Base-by-base conservation (phyloP, 2,888 invertebrate genomes). In the Ophion costatus region DNA sequence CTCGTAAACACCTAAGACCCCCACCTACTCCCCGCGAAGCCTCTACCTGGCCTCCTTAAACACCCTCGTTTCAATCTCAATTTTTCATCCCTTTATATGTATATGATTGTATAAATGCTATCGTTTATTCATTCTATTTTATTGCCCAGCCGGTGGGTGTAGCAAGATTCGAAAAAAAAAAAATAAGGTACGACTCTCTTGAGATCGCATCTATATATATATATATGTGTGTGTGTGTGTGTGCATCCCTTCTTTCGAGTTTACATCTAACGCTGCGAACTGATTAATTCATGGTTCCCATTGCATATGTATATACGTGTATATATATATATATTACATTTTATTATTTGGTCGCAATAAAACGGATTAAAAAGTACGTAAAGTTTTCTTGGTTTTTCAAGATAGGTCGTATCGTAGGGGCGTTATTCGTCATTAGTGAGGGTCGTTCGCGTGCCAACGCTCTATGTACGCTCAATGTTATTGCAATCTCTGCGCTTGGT, bases 1-100 rank as follows among this genome's bases (percentile, higher is more conserved):
- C 80, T 83, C 86, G 86, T 87, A 87, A 87, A 87, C 86, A 87
- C 87, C 73, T 78, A 76, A 59, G 42, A 24, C 38, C 56, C 51
- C 51, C 51, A 14, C 14, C 51, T 14, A 20, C 17, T n/a, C 17
- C 22, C 38, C 59, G 11, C 59, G 45, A 61, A 74, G 67, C 74
- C 75, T 75, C 70, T 76, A 76, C 45, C 24, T n/a, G n/a, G 11
- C 29, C 59, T 57, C 57, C 63, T 69, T 82, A 73, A 66, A 61
- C 75, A 61, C 51, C 63, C 67, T 11, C 77, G 38, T 14, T 42
- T 51, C 73, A 33, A 51, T 51, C 69, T n/a, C 78, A 17, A 77
- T 51, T 51, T 51, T 79, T 76, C 69, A 61, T 75, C 80, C 61
- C 74, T 57, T 66, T 61, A 67, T 71, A 66, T 59, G 56, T 66